Conservation (phyloP, 2,113 vertebrate genomes). For the Aspiorhynchus laticeps region DNA sequence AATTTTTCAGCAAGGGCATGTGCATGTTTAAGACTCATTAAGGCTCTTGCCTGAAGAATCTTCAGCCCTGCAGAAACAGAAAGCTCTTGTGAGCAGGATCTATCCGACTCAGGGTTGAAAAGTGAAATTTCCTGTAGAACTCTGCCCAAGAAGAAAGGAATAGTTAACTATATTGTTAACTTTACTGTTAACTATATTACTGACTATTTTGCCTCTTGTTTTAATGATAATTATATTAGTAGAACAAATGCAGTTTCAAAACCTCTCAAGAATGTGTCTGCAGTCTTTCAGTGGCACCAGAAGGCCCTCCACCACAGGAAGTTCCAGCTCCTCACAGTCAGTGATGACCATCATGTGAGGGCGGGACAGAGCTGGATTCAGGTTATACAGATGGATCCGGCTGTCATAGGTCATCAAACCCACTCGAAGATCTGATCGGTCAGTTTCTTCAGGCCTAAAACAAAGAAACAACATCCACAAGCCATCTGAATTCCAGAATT, state of each 20-base stretch:
- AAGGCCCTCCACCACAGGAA: conserved; percentile 76
- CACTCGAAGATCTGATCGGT: conserved; percentile 63
- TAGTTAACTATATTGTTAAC: neutral
- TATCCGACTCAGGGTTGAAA: conserved; percentile 61
- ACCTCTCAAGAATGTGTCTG: conserved; percentile 69
- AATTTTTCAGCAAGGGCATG: neutral
- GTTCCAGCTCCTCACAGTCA: conserved; percentile 73
- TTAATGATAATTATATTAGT: neutral
- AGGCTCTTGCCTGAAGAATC: conserved; percentile 70
- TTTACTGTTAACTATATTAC: neutral
- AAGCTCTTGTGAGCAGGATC: conserved; percentile 64
- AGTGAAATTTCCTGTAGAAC: conserved; percentile 72
- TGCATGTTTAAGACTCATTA: neutral
- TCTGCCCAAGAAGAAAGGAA: conserved; percentile 51
- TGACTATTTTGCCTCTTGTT: neutral
- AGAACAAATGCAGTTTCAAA: neutral
- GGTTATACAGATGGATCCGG: conserved; percentile 77
- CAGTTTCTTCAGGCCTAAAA: conserved; percentile 59
- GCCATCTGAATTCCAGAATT: neutral
- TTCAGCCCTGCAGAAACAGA: conserved; percentile 71
- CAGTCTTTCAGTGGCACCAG: conserved; percentile 74
- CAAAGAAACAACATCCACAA: conserved; percentile 16
- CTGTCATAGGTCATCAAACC: conserved; percentile 79
- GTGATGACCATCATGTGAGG: conserved; percentile 81
- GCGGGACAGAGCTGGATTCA: conserved; percentile 72